Evolutionary conservation across 2,113 vertebrate genomes (phyloP).

Genomic region (Neolamprologus hecqui): DNA sequence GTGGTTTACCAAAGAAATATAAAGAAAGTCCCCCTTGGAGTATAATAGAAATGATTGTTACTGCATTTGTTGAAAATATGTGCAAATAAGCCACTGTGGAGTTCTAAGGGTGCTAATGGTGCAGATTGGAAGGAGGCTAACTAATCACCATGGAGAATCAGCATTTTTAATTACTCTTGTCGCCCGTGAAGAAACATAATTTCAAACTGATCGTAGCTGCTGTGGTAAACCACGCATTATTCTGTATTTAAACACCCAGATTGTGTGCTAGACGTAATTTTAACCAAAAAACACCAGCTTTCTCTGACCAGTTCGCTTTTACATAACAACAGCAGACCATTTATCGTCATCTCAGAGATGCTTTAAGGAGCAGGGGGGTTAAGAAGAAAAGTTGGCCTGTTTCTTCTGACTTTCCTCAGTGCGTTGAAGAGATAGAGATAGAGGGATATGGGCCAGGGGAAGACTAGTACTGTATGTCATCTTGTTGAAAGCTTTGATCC

Average conservation of each 20-base stretch:
- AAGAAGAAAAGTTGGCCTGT: neutral
- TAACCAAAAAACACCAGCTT: neutral
- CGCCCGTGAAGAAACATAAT: neutral
- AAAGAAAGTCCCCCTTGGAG: neutral
- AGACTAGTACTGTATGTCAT: constrained; percentile 48
- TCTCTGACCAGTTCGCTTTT: neutral
- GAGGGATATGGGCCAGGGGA: constrained; percentile 44
- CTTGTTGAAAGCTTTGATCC: constrained; percentile 63
- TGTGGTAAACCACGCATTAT: neutral
- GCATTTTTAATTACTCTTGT: neutral
- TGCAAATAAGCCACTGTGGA: neutral
- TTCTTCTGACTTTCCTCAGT: constrained; percentile 30
- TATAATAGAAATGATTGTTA: neutral
- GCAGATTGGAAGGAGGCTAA: neutral
- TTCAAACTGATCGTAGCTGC: neutral
- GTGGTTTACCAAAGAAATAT: neutral
- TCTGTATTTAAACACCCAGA: neutral
- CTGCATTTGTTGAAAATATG: neutral
- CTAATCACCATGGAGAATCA: neutral
- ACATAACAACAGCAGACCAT: neutral
- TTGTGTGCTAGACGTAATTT: neutral
- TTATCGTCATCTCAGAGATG: constrained; percentile 47
- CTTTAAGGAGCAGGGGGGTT: constrained; percentile 23
- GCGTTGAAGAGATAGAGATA: constrained; percentile 46
- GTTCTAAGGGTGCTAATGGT: neutral